Conservation (phyloP, 2,797 vertebrate species). For the Scolopax bukidnonensis region DNA sequence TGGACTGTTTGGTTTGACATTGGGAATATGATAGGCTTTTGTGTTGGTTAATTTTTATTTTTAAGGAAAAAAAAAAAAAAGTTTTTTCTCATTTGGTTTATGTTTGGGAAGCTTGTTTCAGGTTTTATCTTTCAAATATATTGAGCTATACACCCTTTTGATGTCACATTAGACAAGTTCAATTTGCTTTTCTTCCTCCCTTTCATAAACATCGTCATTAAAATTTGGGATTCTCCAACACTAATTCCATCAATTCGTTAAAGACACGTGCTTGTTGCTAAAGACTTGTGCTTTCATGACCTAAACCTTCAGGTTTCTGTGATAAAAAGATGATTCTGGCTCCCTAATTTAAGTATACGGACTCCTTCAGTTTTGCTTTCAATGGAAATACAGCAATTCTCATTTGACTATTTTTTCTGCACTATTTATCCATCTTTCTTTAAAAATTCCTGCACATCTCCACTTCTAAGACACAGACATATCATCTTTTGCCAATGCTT, state of each 20-base stretch:
- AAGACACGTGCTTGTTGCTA: background rate
- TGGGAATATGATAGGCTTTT: accelerated
- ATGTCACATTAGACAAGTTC: background rate
- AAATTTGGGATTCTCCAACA: background rate
- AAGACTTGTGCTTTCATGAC: background rate
- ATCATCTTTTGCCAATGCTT: background rate
- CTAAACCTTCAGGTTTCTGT: background rate
- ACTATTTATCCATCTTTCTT: background rate
- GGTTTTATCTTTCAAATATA: background rate
- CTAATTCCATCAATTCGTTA: background rate
- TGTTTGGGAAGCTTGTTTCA: background rate
- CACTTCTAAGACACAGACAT: background rate
- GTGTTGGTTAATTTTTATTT: background rate
- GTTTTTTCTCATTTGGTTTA: background rate
- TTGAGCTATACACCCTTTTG: background rate
- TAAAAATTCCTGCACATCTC: background rate
- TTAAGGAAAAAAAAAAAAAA: background rate
- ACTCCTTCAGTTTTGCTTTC: background rate
- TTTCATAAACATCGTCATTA: background rate
- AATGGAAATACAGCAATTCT: background rate
- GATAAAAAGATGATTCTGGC: background rate
- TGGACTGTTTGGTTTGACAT: background rate
- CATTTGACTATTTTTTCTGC: background rate
- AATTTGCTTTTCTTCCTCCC: background rate
- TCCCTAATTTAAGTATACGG: background rate